Percentiles rank a stretch among this genome's conserved stretches.
Evolutionary conservation across 2,113 vertebrate species (phyloP).

Genomic region (Vombatus ursinus): DNA sequence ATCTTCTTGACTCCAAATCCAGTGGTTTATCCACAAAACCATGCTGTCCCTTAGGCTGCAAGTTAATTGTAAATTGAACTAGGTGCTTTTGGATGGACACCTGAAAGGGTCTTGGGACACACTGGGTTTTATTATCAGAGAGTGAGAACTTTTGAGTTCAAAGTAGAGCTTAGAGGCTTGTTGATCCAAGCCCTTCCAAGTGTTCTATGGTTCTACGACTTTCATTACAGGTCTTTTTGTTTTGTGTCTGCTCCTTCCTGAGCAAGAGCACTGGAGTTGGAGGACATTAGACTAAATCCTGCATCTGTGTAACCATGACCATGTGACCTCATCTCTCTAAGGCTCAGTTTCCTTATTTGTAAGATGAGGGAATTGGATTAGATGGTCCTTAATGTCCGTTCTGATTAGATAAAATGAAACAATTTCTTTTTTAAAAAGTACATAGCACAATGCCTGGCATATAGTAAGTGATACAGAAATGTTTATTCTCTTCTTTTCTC

Average conservation of each 20-base stretch:
- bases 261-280: background rate
- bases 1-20: background rate
- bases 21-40: background rate
- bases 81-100: background rate
- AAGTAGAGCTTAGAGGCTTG: background rate
- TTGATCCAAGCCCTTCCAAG: background rate
- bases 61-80: background rate
- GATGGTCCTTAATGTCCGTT: background rate
- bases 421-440: background rate
- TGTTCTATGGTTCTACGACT: background rate
- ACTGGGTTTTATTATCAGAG: background rate
- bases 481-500: background rate
- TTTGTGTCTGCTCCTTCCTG: background rate
- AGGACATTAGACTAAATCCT: background rate
- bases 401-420: background rate
- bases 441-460: background rate
- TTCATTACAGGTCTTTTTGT: background rate
- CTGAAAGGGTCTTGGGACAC: background rate
- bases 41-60: background rate
- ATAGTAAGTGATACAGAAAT: background rate
- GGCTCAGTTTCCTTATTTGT: background rate
- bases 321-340: background rate
- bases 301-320: background rate
- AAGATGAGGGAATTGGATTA: background rate
- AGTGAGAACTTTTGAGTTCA: background rate